Percentiles rank a stretch among this genome's conserved stretches.
Evolutionary conservation across 2,113 vertebrate genomes (phyloP).

Genomic region (Neofelis nebulosa): DNA sequence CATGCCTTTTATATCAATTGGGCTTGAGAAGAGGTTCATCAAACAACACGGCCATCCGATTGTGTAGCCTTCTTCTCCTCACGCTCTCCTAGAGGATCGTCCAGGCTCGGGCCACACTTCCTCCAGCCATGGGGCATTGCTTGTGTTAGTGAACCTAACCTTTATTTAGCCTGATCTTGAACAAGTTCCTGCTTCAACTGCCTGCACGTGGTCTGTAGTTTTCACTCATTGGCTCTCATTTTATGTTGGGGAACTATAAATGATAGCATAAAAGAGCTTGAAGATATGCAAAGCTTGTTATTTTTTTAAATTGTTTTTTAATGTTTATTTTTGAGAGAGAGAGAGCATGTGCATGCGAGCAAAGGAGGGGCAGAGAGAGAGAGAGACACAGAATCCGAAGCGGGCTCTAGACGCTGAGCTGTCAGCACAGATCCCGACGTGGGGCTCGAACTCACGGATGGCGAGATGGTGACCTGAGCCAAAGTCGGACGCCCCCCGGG

Average conservation of each 20-base stretch:
- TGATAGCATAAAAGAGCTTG: not conserved
- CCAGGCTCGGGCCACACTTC: not conserved
- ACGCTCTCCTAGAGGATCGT: fast-evolving
- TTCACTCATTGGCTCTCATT: not conserved
- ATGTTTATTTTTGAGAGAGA: too few species aligned
- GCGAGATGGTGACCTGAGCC: too few species aligned
- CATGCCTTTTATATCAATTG: not conserved
- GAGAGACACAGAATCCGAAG: too few species aligned
- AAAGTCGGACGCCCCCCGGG: too few species aligned
- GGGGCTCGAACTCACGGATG: too few species aligned
- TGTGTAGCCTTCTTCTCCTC: not conserved
- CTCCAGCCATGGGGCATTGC: not conserved
- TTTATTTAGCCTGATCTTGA: not conserved
- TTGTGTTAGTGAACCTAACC: not conserved
- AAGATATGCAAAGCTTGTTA: not conserved
- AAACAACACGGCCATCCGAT: not conserved
- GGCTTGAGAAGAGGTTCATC: not conserved
- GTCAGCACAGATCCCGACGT: too few species aligned
- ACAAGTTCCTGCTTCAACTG: not conserved
- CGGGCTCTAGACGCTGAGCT: too few species aligned
- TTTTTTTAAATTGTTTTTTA: not conserved
- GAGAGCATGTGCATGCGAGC: too few species aligned
- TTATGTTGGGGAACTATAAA: not conserved
- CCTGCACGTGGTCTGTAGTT: not conserved
- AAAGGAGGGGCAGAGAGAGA: too few species aligned